Evolutionary conservation across 2,797 vertebrate genomes (phyloP).

Genomic region (Sarcoramphus papa): DNA sequence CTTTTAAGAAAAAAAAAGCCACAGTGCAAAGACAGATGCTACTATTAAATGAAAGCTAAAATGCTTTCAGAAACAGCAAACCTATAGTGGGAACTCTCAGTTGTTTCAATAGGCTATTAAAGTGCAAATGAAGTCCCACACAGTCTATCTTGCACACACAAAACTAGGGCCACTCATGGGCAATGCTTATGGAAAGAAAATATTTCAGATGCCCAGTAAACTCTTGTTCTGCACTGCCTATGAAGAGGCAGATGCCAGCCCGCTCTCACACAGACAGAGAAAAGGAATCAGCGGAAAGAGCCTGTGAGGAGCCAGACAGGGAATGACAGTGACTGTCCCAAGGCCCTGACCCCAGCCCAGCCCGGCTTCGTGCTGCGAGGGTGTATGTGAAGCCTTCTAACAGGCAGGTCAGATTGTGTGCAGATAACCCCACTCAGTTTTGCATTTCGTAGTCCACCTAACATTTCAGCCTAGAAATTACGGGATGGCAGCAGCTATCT

Average conservation of each 20-base stretch:
- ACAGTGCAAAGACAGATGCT: neutral
- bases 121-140: neutral
- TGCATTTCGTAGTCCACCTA: neutral
- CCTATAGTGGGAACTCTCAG: neutral
- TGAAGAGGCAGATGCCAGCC: neutral
- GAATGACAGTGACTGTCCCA: rapidly evolving
- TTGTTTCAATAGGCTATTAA: neutral
- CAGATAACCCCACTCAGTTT: neutral
- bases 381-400: neutral
- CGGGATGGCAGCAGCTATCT: neutral
- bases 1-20: neutral
- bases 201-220: neutral
- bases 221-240: neutral
- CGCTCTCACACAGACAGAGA: neutral
- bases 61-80: neutral
- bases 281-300: neutral
- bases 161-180: neutral
- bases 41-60: neutral
- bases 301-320: neutral
- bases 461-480: neutral
- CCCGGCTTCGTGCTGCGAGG: neutral
- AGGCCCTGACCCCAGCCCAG: neutral
- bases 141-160: neutral
- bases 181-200: neutral
- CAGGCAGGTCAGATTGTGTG: neutral